Evolutionary conservation across 2,797 vertebrate genomes (phyloP).

Genomic region (Poecilia velifera): DNA sequence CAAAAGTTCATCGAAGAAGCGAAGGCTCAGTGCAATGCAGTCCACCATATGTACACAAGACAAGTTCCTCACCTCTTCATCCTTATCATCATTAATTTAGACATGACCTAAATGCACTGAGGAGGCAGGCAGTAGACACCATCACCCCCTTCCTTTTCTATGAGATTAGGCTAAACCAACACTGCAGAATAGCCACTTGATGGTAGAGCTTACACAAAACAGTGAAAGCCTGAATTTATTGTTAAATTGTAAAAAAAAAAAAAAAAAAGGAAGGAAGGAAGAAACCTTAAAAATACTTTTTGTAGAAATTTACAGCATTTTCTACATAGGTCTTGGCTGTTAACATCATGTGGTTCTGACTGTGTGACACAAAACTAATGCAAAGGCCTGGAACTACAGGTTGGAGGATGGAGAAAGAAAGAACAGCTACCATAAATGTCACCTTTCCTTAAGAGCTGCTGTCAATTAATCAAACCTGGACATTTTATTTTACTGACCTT

Average conservation of each 20-base stretch:
- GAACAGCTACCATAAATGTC: constrained; percentile 40
- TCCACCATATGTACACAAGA: background rate
- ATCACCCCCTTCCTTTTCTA: background rate
- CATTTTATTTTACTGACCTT: constrained; percentile 59
- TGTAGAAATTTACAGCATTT: too few species aligned
- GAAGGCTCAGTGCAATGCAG: background rate
- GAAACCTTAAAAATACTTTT: too few species aligned
- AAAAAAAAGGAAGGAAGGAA: too few species aligned
- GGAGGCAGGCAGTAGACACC: background rate
- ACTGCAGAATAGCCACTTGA: background rate
- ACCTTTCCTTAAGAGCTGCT: constrained; percentile 42
- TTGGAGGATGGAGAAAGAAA: constrained; percentile 14
- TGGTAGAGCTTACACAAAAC: background rate
- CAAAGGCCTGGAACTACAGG: constrained; percentile 4
- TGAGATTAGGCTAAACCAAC: background rate
- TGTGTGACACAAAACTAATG: background rate
- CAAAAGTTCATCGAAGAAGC: background rate
- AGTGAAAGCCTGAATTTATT: background rate
- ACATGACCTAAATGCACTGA: background rate
- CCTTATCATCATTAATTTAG: background rate
- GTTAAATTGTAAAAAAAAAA: too few species aligned
- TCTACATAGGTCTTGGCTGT: too few species aligned
- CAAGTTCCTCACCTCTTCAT: background rate
- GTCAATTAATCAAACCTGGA: constrained; percentile 49
- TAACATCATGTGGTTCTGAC: background rate